Conservation (phyloP, 2,113 vertebrate species). For the Pongo abelii region DNA sequence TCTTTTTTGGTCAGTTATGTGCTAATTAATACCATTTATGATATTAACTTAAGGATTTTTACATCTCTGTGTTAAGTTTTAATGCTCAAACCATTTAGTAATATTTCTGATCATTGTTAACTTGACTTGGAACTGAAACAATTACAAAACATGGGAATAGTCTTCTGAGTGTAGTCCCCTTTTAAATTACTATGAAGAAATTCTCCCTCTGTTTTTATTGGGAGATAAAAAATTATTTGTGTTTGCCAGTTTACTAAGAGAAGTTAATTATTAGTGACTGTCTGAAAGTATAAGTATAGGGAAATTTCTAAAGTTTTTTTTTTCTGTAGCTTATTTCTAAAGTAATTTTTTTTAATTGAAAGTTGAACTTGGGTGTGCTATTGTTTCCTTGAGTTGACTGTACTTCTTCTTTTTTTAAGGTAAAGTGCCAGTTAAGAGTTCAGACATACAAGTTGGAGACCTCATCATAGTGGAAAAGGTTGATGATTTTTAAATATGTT, state of each 20-base stretch:
- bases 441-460: constrained; percentile 99
- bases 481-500: constrained; percentile 81
- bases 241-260: background rate
- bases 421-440: constrained; percentile 98
- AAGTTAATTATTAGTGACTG: background rate
- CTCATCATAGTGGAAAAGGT: constrained; percentile 99
- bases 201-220: background rate
- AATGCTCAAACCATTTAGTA: background rate
- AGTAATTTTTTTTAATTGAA: constrained; percentile 17
- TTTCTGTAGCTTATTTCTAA: background rate
- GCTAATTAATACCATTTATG: background rate
- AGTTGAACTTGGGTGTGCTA: constrained; percentile 59
- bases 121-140: background rate
- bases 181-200: background rate
- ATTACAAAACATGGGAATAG: background rate
- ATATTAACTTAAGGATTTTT: background rate
- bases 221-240: background rate
- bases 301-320: background rate
- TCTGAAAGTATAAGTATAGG: background rate
- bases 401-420: constrained; percentile 86
- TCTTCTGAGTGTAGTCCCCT: background rate
- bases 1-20: background rate
- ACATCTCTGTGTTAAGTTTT: background rate
- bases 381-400: constrained; percentile 76
- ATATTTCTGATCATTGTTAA: background rate